Conservation (phyloP, 2,888 invertebrate species). For the Pheosia tremula region DNA sequence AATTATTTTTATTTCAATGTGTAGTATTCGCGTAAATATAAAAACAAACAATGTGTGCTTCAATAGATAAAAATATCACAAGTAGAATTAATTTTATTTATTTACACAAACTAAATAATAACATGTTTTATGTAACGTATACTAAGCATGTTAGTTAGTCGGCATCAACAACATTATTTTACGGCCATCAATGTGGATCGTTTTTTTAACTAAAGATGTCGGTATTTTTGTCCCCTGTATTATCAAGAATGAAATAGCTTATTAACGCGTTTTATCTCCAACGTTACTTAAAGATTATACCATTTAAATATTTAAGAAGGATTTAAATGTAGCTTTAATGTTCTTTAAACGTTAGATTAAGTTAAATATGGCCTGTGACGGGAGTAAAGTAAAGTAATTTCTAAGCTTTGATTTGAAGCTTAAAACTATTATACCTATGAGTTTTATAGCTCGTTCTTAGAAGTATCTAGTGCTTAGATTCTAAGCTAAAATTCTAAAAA, state of each 20-base stretch:
- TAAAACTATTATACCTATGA: conserved; percentile 6
- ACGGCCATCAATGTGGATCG: background rate
- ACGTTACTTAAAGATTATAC: conserved; percentile 17
- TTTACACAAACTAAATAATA: background rate
- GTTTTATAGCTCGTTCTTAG: too few species aligned
- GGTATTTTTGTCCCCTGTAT: conserved; percentile 18
- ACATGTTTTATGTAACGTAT: conserved; percentile 13
- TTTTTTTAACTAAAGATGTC: conserved; percentile 16
- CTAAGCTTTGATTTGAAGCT: conserved; percentile 10
- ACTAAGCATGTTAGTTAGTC: conserved; percentile 10
- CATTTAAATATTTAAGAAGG: background rate
- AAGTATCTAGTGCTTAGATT: too few species aligned
- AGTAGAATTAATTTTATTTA: too few species aligned
- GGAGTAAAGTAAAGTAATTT: background rate
- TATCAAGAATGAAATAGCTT: conserved; percentile 18
- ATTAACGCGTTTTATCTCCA: conserved; percentile 25
- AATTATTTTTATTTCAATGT: too few species aligned
- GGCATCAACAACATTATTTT: conserved; percentile 24
- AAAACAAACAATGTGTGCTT: too few species aligned
- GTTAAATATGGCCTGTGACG: background rate
- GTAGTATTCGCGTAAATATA: too few species aligned
- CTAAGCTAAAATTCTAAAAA: too few species aligned
- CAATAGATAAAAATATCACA: too few species aligned
- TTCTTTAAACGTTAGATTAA: background rate
- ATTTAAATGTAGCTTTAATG: background rate